These are phyloP conservation scores for Dolomedes plantarius DNA, from an alignment of 2,888 invertebrate genomes.

Conservation along the genomic window DNA sequence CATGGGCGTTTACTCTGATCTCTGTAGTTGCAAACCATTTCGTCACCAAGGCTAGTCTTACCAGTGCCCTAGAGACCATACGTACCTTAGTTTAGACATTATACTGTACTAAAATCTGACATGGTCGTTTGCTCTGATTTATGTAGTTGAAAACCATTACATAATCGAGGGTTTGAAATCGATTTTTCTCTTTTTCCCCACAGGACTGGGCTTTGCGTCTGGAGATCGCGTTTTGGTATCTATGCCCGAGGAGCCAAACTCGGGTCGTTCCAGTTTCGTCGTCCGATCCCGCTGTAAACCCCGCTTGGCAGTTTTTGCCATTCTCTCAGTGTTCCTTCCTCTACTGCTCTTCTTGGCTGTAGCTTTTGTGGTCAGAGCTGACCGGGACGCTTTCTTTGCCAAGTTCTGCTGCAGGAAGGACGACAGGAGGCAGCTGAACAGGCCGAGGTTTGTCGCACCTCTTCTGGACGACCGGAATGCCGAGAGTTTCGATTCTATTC, in stretches of 20 bases:
- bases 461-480: conserved; percentile 18
- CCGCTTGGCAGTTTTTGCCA: conserved; percentile 50
- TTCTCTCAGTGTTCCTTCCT: conserved; percentile 52
- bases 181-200: background rate
- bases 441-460: background rate
- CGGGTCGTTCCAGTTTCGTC: conserved; percentile 38
- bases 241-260: conserved; percentile 52
- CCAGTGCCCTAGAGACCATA: too few relatives aligned
- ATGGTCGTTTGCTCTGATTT: too few relatives aligned
- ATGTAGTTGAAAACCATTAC: too few relatives aligned
- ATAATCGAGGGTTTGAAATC: too few relatives aligned
- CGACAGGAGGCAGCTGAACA: background rate
- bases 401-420: conserved; percentile 6
- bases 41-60: too few relatives aligned
- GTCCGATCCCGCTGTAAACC: conserved; percentile 54
- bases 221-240: conserved; percentile 32
- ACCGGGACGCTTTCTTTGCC: conserved; percentile 30
- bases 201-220: conserved; percentile 47
- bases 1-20: too few relatives aligned
- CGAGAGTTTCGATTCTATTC: background rate
- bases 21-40: too few relatives aligned
- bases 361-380: conserved; percentile 47
- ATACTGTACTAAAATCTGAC: too few relatives aligned
- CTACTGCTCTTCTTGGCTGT: conserved; percentile 47
- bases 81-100: too few relatives aligned